phyloP scores from a whole-genome alignment of 2,888 invertebrate species.

The Pseudoips prasinana region DNA sequence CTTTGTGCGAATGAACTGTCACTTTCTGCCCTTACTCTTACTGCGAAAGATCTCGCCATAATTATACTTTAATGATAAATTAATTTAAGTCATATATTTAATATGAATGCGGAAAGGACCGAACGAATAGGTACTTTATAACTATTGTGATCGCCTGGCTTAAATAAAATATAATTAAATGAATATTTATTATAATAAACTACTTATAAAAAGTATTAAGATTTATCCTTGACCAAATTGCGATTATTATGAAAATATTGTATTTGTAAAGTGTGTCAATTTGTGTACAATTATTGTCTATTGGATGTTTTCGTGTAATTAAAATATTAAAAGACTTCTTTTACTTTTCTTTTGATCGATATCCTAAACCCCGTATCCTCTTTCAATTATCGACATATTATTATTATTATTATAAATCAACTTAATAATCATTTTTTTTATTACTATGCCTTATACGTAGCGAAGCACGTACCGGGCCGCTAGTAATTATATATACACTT shows the following conservation, averaged over 20 bases:
- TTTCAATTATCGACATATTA: no score
- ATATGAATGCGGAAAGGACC: constrained; percentile 8
- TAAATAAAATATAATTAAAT: constrained; percentile 31
- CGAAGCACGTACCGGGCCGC: no score
- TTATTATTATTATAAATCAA: no score
- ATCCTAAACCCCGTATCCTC: no score
- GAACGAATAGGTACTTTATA: constrained; percentile 19
- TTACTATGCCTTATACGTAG: no score
- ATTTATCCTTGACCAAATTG: constrained; percentile 56
- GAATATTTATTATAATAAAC: constrained; percentile 16
- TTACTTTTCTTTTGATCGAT: no score
- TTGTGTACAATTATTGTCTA: constrained; percentile 52
- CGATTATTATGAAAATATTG: constrained; percentile 28
- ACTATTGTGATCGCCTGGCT: constrained; percentile 45
- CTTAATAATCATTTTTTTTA: no score
- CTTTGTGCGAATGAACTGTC: not conserved
- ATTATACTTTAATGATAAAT: constrained; percentile 18
- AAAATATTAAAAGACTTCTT: constrained; percentile 32
- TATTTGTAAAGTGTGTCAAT: constrained; percentile 55
- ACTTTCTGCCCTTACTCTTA: no score
- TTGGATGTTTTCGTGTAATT: constrained; percentile 55
- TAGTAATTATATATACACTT: no score
- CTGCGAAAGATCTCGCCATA: constrained; percentile 35
- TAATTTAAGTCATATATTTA: constrained; percentile 20
- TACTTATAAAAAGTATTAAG: constrained; percentile 22